phyloP scores from a whole-genome alignment of 2,888 invertebrate species.

The Catotricha subobsoleta region DNA sequence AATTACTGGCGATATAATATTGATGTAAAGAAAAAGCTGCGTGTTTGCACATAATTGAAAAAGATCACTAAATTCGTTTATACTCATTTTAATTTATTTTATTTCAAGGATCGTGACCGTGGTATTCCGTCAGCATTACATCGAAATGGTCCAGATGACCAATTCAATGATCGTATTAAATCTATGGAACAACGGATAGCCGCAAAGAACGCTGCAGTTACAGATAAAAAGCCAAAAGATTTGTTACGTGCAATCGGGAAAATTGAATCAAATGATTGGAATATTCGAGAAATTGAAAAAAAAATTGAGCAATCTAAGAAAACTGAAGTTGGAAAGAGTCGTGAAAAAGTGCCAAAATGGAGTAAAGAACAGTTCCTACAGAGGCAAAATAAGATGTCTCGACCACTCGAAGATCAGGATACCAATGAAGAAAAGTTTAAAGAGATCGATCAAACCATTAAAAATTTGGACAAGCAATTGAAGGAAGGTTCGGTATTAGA shows the following conservation, averaged over 20 bases:
- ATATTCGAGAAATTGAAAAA: constrained; percentile 74
- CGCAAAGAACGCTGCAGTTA: constrained; percentile 33
- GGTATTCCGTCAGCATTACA: constrained; percentile 27
- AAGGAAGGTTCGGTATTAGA: constrained; percentile 60
- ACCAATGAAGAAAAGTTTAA: constrained; percentile 41
- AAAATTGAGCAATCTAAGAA: constrained; percentile 49
- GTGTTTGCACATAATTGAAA: too few species aligned
- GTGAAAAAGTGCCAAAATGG: constrained; percentile 79
- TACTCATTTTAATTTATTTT: too few species aligned
- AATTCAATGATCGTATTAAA: constrained; percentile 37
- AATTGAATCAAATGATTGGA: constrained; percentile 80
- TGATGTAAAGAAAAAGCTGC: too few species aligned
- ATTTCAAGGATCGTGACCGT: constrained; percentile 31
- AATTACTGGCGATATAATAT: too few species aligned
- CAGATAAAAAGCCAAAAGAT: constrained; percentile 68
- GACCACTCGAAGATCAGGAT: constrained; percentile 39
- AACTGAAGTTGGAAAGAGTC: constrained; percentile 30
- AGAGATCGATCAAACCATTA: constrained; percentile 53
- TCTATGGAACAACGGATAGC: constrained; percentile 64
- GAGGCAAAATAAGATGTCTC: constrained; percentile 45
- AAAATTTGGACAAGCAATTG: constrained; percentile 50
- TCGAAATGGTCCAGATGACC: constrained; percentile 20
- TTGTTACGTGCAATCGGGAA: constrained; percentile 72
- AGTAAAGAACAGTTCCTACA: constrained; percentile 49
- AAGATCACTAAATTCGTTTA: too few species aligned